Conservation (phyloP, 30 jellyfish, hydroid and myxozoan species). For the Aurelia aurita region DNA sequence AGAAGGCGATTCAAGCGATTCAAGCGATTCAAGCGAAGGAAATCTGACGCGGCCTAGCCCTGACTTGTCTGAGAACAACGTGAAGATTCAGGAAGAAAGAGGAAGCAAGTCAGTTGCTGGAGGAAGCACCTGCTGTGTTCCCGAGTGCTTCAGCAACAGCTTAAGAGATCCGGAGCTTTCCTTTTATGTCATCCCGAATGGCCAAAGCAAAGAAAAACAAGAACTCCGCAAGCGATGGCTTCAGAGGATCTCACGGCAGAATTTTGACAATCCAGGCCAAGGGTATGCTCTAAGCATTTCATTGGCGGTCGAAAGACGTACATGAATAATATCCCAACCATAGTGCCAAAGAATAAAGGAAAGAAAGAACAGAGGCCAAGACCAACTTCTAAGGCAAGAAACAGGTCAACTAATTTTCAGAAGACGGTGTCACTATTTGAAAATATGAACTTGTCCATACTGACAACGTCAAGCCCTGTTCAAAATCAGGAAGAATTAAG, state of each 20-base stretch:
- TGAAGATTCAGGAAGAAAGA: too few relatives aligned
- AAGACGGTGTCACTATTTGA: too few relatives aligned
- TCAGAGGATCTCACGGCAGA: conserved; percentile 16
- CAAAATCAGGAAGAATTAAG: too few relatives aligned
- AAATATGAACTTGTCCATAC: too few relatives aligned
- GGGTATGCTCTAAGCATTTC: conserved; percentile 58
- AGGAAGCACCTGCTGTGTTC: conserved; percentile 4
- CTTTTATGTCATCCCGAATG: conserved; percentile 19
- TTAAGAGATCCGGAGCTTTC: conserved; percentile 6
- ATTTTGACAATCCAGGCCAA: conserved; percentile 12
- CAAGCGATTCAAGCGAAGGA: too few relatives aligned
- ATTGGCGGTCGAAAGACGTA: conserved; percentile 53
- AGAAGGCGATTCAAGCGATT: too few relatives aligned
- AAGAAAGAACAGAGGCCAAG: neutral
- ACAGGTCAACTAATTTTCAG: neutral
- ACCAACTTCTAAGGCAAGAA: conserved; percentile 25
- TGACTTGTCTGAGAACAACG: too few relatives aligned
- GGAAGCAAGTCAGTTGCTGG: neutral
- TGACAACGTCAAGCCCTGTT: too few relatives aligned
- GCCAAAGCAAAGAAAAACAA: conserved; percentile 11
- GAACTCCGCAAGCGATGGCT: conserved; percentile 34
- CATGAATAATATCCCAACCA: conserved; percentile 55
- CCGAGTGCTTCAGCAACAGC: neutral
- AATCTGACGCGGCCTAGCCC: too few relatives aligned
- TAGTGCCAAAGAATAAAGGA: conserved; percentile 33